A percentile compares a stretch with the other conserved stretches of the same genome.
These are phyloP conservation scores for Oscheius sp. DNA, from an alignment of 1,140 invertebrate species.

Conservation along the genomic window DNA sequence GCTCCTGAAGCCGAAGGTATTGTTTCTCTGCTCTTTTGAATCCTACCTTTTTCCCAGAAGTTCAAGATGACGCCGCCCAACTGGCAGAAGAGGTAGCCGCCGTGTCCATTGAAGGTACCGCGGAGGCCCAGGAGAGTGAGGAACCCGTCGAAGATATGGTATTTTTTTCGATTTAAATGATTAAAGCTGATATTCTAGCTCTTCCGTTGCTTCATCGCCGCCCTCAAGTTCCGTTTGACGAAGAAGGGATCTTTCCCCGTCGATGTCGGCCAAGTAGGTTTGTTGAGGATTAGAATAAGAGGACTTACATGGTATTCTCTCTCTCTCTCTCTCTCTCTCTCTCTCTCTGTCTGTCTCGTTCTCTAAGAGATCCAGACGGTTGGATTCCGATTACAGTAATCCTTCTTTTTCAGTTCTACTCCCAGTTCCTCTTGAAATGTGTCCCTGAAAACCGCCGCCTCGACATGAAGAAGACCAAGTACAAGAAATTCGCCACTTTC, in stretches of 20 bases:
- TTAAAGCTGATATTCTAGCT: slow-evolving; percentile 55
- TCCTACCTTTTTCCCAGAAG: not conserved
- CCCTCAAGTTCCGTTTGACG: slow-evolving; percentile 31
- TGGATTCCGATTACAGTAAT: not conserved
- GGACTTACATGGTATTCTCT: no score
- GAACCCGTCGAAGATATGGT: not conserved
- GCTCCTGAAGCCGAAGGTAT: slow-evolving; percentile 1
- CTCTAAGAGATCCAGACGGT: not conserved
- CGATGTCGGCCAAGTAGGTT: slow-evolving; percentile 36
- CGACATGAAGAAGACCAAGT: slow-evolving; percentile 83
- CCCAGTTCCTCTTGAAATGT: slow-evolving; percentile 29
- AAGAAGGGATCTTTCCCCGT: slow-evolving; percentile 25
- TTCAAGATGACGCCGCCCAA: not conserved
- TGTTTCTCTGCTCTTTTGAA: not conserved
- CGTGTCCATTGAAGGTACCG: not conserved
- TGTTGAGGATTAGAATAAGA: no score
- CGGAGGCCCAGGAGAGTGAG: not conserved
- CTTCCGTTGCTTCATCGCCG: slow-evolving; percentile 33
- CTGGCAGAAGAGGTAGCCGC: not conserved
- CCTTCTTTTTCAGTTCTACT: slow-evolving; percentile 26
- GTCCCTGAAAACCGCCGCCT: slow-evolving; percentile 61
- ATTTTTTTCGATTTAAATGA: slow-evolving; percentile 50
- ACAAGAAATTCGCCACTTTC: slow-evolving; percentile 77
- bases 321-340: no score
- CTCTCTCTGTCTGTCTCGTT: no score